Evolutionary conservation across 2,113 vertebrate genomes (phyloP).

Genomic region (Lophura nycthemera): DNA sequence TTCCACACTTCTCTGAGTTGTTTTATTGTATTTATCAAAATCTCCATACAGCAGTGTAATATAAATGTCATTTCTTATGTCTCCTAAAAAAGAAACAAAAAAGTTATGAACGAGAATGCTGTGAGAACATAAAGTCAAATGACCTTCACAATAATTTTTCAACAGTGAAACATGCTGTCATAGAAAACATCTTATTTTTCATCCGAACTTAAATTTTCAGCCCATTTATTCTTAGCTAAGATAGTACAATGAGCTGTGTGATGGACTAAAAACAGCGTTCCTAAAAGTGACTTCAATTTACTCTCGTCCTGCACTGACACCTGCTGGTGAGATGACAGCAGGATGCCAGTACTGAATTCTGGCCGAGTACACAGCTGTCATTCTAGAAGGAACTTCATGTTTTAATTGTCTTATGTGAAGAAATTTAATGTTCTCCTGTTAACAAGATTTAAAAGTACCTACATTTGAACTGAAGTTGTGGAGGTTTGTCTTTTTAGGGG

Average conservation of each 20-base stretch:
- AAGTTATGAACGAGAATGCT: not conserved
- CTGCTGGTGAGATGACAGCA: conserved; percentile 70
- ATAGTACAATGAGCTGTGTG: not conserved
- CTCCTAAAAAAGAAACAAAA: conserved; percentile 76
- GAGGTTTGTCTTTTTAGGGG: too few species aligned
- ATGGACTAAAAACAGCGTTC: not conserved
- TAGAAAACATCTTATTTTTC: not conserved
- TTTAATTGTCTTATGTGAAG: not conserved
- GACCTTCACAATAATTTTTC: not conserved
- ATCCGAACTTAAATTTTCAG: not conserved
- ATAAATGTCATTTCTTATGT: conserved; percentile 98
- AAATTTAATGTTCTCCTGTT: not conserved
- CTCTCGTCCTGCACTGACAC: conserved; percentile 78
- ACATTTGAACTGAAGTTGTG: not conserved
- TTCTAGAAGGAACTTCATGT: not conserved
- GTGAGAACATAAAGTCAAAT: not conserved
- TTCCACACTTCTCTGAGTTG: conserved; percentile 96
- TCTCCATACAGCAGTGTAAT: conserved; percentile 91
- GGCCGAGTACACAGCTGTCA: not conserved
- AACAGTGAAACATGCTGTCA: not conserved
- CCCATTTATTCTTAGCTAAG: not conserved
- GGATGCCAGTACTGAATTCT: not conserved
- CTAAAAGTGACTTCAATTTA: not conserved
- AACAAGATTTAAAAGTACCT: not conserved
- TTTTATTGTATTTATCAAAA: conserved; percentile 98